A percentile compares a stretch with the other conserved stretches of the same genome.
phyloP scores from a whole-genome alignment of 1,140 invertebrate species.

The Sinonovacula constricta region DNA sequence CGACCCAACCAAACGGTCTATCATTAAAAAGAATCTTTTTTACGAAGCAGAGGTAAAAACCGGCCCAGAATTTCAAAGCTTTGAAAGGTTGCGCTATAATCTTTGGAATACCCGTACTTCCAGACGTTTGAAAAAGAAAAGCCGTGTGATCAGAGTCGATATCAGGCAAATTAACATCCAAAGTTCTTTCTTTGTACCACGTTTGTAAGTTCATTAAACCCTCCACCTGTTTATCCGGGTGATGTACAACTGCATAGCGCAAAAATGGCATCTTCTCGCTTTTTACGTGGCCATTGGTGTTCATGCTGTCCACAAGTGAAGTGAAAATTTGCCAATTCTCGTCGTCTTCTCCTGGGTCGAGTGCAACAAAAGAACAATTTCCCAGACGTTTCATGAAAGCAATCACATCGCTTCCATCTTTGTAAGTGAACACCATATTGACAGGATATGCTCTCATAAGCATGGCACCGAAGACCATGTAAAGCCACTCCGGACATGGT shows the following conservation, averaged over 20 bases:
- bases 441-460: neutral
- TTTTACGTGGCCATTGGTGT: neutral
- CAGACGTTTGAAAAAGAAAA: constrained; percentile 20
- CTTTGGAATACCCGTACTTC: constrained; percentile 23
- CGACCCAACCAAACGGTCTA: constrained; percentile 16
- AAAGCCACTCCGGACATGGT: neutral
- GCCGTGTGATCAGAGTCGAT: neutral
- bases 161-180: neutral
- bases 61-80: neutral
- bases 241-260: neutral
- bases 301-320: neutral
- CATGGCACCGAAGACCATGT: constrained; percentile 3
- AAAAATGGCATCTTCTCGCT: constrained; percentile 1
- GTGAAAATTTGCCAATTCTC: constrained; percentile 4
- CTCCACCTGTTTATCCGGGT: neutral
- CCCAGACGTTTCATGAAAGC: neutral
- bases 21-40: neutral
- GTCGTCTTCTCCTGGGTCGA: neutral
- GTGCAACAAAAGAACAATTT: constrained; percentile 4
- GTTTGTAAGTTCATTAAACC: neutral
- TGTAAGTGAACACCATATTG: constrained; percentile 2
- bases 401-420: constrained; percentile 7
- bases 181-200: neutral
- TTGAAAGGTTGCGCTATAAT: neutral
- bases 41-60: too few relatives aligned